Percentiles rank a stretch among this genome's conserved stretches.
Evolutionary conservation across 2,797 vertebrate species (phyloP).

Genomic region (Octomys mimax): DNA sequence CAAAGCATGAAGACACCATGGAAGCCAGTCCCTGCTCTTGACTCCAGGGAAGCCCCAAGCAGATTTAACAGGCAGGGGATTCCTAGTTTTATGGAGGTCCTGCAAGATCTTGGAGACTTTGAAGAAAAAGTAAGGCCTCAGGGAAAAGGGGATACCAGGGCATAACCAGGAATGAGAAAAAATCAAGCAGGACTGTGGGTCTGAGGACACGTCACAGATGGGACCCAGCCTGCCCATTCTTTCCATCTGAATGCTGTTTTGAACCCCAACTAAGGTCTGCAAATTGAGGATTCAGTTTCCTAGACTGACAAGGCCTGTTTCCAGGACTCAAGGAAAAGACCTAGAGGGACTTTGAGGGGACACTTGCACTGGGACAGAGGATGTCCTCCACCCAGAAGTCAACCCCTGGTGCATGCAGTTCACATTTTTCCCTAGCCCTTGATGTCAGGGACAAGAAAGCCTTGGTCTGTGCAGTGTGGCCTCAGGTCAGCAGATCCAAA

Average conservation of each 20-base stretch:
- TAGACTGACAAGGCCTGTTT: background rate
- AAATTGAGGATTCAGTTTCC: background rate
- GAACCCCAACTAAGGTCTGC: background rate
- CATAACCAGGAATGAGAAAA: background rate
- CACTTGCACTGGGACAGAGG: background rate
- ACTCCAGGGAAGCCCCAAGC: background rate
- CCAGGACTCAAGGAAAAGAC: background rate
- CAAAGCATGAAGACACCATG: background rate
- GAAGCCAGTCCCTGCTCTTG: background rate
- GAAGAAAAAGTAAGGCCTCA: background rate
- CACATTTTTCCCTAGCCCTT: background rate
- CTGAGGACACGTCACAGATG: background rate
- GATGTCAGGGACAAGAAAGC: background rate
- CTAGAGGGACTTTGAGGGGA: background rate
- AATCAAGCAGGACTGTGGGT: background rate
- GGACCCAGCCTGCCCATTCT: background rate
- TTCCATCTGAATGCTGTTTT: background rate
- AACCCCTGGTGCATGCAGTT: background rate
- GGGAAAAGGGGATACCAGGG: background rate
- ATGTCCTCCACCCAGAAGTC: background rate
- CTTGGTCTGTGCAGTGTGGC: background rate
- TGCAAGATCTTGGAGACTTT: background rate
- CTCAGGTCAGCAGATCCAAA: background rate
- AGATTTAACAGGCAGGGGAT: background rate
- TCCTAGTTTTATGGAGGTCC: background rate